Evolutionary conservation across 35 echinoderm and acorn worm species (phyloP).

Genomic region (Eucidaris tribuloides): DNA sequence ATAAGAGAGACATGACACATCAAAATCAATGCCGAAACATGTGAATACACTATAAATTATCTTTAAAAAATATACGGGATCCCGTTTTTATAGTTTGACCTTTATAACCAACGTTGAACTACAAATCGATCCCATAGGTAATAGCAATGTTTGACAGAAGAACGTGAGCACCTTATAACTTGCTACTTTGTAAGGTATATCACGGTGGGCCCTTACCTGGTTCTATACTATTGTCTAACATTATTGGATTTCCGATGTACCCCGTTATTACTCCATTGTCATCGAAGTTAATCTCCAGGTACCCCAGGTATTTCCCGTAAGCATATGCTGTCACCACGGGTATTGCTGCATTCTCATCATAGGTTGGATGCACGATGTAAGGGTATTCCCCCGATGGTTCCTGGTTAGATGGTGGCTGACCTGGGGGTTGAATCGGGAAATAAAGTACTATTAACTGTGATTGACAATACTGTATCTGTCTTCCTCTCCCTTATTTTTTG

Average conservation of each 20-base stretch:
- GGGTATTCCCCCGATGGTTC: conserved; percentile 74
- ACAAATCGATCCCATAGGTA: background rate
- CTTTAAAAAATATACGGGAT: too few relatives aligned
- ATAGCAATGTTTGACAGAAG: background rate
- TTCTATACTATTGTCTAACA: conserved; percentile 66
- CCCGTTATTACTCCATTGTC: conserved; percentile 60
- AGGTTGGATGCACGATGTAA: conserved; percentile 43
- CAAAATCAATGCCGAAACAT: too few relatives aligned
- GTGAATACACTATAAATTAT: too few relatives aligned
- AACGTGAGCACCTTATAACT: background rate
- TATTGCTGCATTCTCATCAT: conserved; percentile 51
- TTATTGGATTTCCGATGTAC: conserved; percentile 79
- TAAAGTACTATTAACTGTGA: background rate
- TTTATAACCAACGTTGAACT: background rate
- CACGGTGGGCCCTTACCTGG: conserved; percentile 41
- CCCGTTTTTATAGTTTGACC: background rate
- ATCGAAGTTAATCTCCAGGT: conserved; percentile 69
- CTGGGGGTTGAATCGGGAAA: background rate
- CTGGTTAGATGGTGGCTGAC: conserved; percentile 45
- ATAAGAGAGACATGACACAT: too few relatives aligned
- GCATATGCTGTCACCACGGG: conserved; percentile 79
- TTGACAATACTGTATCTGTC: background rate
- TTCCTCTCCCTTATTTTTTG: background rate
- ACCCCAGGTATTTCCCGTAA: conserved; percentile 88
- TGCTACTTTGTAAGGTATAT: background rate